These are phyloP conservation scores for Ichneumoninae sp. DNA, from an alignment of 2,888 invertebrate species.

Conservation along the genomic window DNA sequence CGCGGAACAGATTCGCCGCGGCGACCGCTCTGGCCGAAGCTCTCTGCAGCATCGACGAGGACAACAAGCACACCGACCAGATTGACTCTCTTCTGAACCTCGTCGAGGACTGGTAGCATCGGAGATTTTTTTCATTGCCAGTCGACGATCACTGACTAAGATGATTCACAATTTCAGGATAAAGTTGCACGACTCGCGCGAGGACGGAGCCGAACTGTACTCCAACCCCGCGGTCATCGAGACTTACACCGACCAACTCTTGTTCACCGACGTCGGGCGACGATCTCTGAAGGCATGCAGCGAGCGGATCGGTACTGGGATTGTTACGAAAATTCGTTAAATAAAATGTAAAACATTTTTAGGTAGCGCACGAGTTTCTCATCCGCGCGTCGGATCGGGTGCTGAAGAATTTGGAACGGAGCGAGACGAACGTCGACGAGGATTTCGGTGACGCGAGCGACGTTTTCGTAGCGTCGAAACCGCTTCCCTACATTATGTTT, in stretches of 20 bases:
- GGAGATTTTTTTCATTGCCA: not conserved
- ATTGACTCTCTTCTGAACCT: constrained; percentile 87
- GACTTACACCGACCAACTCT: constrained; percentile 80
- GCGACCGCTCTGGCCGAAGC: constrained; percentile 92
- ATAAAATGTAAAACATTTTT: constrained; percentile 51
- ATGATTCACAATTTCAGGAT: constrained; percentile 60
- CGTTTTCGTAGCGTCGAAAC: constrained; percentile 75
- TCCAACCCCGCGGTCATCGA: constrained; percentile 77
- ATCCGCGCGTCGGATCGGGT: constrained; percentile 90
- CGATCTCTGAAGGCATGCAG: constrained; percentile 81
- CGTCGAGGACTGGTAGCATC: constrained; percentile 72
- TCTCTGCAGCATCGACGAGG: constrained; percentile 92
- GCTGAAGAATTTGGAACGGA: constrained; percentile 82
- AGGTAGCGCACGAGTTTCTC: constrained; percentile 90
- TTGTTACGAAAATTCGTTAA: constrained; percentile 4
- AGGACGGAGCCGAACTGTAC: constrained; percentile 67
- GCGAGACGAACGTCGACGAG: constrained; percentile 75
- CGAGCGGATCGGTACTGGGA: not conserved
- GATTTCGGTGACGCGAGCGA: constrained; percentile 68
- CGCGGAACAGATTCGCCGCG: constrained; percentile 70
- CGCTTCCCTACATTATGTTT: constrained; percentile 91
- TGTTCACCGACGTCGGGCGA: constrained; percentile 81
- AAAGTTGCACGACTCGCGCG: constrained; percentile 49
- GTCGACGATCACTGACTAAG: constrained; percentile 35
- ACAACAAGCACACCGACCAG: constrained; percentile 91